Percentiles rank a stretch among this genome's conserved stretches.
Evolutionary conservation across 1,140 invertebrate species (phyloP).

Genomic region (Drosophila burlai): DNA sequence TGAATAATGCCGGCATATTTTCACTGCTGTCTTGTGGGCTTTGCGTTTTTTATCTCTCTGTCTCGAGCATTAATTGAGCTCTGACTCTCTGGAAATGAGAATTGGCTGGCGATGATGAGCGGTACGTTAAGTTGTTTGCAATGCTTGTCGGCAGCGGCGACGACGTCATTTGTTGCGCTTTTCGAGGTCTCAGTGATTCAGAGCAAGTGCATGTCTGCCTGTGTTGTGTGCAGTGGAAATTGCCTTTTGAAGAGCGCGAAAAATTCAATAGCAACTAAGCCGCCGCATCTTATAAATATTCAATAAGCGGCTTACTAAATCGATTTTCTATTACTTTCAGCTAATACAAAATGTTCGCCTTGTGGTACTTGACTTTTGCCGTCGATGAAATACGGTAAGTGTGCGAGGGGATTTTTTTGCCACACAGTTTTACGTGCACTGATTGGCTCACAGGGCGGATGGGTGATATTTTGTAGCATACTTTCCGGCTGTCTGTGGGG

Average conservation of each 20-base stretch:
- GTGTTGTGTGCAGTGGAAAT: slow-evolving; percentile 25
- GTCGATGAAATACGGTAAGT: slow-evolving; percentile 84
- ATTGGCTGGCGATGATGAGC: slow-evolving; percentile 8
- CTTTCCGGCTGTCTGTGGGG: slow-evolving; percentile 33
- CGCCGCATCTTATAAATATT: slow-evolving; percentile 10
- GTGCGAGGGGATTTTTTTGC: neutral
- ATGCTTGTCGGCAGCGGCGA: neutral
- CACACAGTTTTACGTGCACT: slow-evolving; percentile 51
- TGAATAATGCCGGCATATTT: slow-evolving; percentile 67
- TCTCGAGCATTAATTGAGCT: slow-evolving; percentile 40
- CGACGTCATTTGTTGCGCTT: slow-evolving; percentile 47
- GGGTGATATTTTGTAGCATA: slow-evolving; percentile 35
- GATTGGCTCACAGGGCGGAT: slow-evolving; percentile 1
- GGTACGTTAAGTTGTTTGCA: slow-evolving; percentile 12
- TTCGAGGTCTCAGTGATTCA: slow-evolving; percentile 40
- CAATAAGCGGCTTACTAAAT: slow-evolving; percentile 12
- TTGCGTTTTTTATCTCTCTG: slow-evolving; percentile 26
- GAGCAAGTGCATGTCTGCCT: slow-evolving; percentile 7
- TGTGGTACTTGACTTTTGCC: slow-evolving; percentile 83
- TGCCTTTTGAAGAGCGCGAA: slow-evolving; percentile 24
- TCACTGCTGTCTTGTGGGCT: slow-evolving; percentile 16
- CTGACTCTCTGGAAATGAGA: slow-evolving; percentile 21
- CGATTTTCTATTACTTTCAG: slow-evolving; percentile 46
- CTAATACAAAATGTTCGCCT: slow-evolving; percentile 76
- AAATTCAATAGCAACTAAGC: slow-evolving; percentile 15